phyloP scores from a whole-genome alignment of 2,113 vertebrate species.

The Pagrus major region DNA sequence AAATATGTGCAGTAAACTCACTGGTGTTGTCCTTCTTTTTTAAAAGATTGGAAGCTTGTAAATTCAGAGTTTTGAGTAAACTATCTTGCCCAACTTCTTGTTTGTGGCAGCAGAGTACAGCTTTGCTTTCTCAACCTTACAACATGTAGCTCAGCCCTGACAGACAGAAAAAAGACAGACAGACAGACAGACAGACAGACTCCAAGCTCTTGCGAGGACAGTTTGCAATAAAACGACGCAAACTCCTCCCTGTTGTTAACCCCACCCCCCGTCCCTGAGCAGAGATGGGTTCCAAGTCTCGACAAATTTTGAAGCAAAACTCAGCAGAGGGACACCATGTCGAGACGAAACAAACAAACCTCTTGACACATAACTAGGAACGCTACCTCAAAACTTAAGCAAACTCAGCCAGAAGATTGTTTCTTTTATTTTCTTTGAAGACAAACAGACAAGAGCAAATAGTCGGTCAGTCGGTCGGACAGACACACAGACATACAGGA shows the following conservation, averaged over 20 bases:
- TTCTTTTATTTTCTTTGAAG: constrained; percentile 50
- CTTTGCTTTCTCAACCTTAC: background rate
- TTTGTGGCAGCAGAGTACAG: constrained; percentile 14
- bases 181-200: constrained; percentile 17
- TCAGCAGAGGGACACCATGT: constrained; percentile 48
- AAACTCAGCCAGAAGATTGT: constrained; percentile 84
- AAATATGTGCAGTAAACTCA: background rate
- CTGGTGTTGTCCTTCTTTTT: constrained; percentile 10
- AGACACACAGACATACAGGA: constrained; percentile 37
- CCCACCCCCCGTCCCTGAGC: constrained; percentile 30
- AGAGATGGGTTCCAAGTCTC: constrained; percentile 42
- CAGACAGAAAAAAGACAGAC: background rate
- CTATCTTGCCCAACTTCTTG: background rate
- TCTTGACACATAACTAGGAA: constrained; percentile 86
- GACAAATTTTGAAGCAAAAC: constrained; percentile 19
- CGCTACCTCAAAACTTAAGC: constrained; percentile 83
- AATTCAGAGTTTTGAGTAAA: background rate
- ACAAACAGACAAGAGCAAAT: constrained; percentile 59
- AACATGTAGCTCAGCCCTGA: constrained; percentile 16
- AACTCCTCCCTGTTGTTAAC: constrained; percentile 9
- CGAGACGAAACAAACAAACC: constrained; percentile 76
- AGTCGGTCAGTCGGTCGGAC: constrained; percentile 40
- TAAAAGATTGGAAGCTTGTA: background rate
- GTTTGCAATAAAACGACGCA: constrained; percentile 3
- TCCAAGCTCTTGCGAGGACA: constrained; percentile 17